Evolutionary conservation across 2,113 vertebrate genomes (phyloP).

Genomic region (Osmerus mordax): DNA sequence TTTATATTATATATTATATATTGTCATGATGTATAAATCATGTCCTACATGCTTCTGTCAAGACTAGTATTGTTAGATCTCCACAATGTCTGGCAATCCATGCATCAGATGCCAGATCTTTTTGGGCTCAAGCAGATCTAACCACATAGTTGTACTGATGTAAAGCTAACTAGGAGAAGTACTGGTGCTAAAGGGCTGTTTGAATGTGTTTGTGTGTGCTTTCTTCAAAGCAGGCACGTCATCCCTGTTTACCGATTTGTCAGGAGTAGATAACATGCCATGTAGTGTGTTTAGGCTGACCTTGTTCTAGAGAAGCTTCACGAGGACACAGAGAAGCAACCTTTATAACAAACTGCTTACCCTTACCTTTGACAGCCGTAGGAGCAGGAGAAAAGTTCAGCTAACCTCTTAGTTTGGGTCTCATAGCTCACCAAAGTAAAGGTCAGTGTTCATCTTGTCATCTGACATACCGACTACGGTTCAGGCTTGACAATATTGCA

Average conservation of each 20-base stretch:
- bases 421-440: conserved; percentile 82
- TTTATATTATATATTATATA: background rate
- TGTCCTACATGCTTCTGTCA: too few relatives aligned
- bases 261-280: conserved; percentile 20
- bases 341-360: conserved; percentile 32
- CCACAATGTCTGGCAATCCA: background rate
- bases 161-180: too few relatives aligned
- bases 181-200: too few relatives aligned
- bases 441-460: conserved; percentile 85
- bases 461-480: conserved; percentile 75
- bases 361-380: conserved; percentile 12
- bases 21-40: background rate
- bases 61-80: too few relatives aligned
- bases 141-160: too few relatives aligned
- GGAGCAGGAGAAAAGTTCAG: conserved; percentile 35
- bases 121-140: too few relatives aligned
- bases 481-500: conserved; percentile 65
- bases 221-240: conserved; percentile 13
- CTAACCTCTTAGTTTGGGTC: conserved; percentile 59
- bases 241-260: conserved; percentile 35
- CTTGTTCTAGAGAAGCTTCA: conserved; percentile 26
- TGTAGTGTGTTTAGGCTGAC: conserved; percentile 21
- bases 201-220: conserved; percentile 1
- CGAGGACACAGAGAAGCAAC: conserved; percentile 39
- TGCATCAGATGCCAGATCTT: background rate